Conservation (phyloP, 2,888 invertebrate species). For the Amphimallon solstitiale region DNA sequence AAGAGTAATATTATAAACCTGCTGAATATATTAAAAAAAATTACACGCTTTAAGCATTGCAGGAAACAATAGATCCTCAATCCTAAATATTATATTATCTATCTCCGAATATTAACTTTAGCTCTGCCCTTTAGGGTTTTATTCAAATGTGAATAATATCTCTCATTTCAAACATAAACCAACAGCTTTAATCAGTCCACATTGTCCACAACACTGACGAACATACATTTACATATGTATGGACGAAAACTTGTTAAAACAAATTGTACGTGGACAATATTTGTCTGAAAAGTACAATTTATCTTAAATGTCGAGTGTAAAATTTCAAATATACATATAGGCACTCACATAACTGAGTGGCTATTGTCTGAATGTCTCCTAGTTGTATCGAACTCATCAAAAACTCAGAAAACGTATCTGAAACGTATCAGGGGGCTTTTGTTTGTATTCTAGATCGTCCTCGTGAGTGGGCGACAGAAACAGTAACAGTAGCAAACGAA, state of each 20-base stretch:
- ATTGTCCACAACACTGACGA: background rate
- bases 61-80: too few species aligned
- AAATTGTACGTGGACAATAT: background rate
- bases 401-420: constrained; percentile 27
- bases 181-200: constrained; percentile 15
- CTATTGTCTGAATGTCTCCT: constrained; percentile 1
- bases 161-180: background rate
- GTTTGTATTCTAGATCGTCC: constrained; percentile 1
- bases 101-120: too few species aligned
- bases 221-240: constrained; percentile 15
- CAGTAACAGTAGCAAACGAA: too few species aligned
- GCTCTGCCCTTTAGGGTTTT: too few species aligned
- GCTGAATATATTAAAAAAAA: too few species aligned
- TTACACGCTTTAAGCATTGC: too few species aligned
- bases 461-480: background rate
- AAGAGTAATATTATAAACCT: too few species aligned
- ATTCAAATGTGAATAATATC: too few species aligned
- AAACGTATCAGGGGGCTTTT: constrained; percentile 27
- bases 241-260: constrained; percentile 19
- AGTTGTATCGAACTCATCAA: constrained; percentile 25
- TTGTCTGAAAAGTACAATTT: constrained; percentile 9
- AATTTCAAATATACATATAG: constrained; percentile 7
- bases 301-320: constrained; percentile 13
- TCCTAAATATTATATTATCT: too few species aligned
- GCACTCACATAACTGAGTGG: background rate